Conservation (phyloP, 2,797 vertebrate species). For the Tokudaia muenninki region DNA sequence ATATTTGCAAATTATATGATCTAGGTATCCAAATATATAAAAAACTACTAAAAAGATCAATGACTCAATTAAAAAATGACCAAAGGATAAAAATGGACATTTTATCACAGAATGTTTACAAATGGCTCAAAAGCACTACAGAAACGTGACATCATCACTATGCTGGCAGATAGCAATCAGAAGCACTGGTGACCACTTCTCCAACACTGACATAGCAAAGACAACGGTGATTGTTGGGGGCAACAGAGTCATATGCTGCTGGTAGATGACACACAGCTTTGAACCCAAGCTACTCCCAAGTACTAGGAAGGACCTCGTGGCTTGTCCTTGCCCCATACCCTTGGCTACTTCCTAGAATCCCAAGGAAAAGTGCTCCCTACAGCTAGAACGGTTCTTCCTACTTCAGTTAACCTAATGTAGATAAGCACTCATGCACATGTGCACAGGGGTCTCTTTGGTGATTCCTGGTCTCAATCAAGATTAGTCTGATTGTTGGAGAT, state of each 20-base stretch:
- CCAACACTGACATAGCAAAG: background rate
- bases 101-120: background rate
- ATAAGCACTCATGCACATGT: no score
- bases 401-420: no score
- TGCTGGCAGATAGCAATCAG: background rate
- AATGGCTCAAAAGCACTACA: background rate
- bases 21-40: background rate
- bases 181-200: background rate
- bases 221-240: background rate
- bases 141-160: background rate
- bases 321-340: background rate
- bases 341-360: background rate
- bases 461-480: no score
- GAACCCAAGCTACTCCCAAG: background rate
- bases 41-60: constrained; percentile 41
- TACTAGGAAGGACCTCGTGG: background rate
- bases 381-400: no score
- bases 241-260: background rate
- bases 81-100: background rate
- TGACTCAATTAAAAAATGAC: background rate
- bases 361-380: no score
- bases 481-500: background rate
- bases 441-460: no score
- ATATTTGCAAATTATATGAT: constrained; percentile 16
- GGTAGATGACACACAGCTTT: background rate